Percentiles rank a stretch among this genome's conserved stretches.
phyloP scores from a whole-genome alignment of 2,888 invertebrate genomes.

The Sphaeridia pumilis region DNA sequence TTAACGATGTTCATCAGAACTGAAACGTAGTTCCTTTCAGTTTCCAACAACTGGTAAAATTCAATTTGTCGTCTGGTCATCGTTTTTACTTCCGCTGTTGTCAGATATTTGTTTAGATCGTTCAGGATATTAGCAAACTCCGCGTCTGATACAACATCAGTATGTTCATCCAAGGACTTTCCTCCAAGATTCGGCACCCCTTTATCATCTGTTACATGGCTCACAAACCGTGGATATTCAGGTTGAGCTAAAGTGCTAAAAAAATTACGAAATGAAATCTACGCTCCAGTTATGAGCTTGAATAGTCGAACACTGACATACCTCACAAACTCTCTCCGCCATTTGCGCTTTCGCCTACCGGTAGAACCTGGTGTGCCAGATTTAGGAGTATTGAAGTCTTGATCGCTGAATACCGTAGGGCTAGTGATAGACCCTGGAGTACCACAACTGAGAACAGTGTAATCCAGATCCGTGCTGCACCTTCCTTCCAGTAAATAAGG shows the following conservation, averaged over 20 bases:
- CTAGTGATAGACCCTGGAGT: conserved; percentile 11
- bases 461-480: conserved; percentile 7
- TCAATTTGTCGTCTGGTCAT: conserved; percentile 68
- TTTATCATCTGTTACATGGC: conserved; percentile 48
- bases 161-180: conserved; percentile 27
- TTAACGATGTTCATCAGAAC: conserved; percentile 86
- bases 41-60: conserved; percentile 84
- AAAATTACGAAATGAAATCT: neutral
- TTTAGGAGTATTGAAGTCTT: conserved; percentile 10
- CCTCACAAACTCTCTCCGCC: conserved; percentile 27
- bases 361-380: conserved; percentile 27
- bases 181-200: conserved; percentile 27
- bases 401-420: conserved; percentile 5
- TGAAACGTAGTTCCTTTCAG: conserved; percentile 94
- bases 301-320: conserved; percentile 3
- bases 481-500: conserved; percentile 71
- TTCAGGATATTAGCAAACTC: conserved; percentile 30
- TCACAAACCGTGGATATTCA: conserved; percentile 38
- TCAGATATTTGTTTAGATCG: conserved; percentile 19
- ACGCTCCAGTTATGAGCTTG: neutral
- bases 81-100: conserved; percentile 47
- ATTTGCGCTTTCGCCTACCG: conserved; percentile 28
- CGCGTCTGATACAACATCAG: conserved; percentile 29
- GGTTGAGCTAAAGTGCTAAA: conserved; percentile 18
- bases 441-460: conserved; percentile 7